These are phyloP conservation scores for Gari tellinella DNA, from an alignment of 2,888 invertebrate species.

Conservation along the genomic window DNA sequence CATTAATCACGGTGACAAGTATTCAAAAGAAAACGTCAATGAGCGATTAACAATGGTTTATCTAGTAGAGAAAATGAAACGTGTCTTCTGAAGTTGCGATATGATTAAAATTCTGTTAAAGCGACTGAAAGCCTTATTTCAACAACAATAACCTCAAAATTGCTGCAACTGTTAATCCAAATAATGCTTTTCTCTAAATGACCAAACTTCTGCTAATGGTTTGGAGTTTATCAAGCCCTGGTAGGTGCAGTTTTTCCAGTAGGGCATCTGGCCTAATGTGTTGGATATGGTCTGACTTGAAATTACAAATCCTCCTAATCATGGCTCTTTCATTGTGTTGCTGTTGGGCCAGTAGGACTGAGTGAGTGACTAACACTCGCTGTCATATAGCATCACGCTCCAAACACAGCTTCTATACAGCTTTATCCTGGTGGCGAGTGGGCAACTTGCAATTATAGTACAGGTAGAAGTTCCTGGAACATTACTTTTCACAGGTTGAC, in stretches of 20 bases:
- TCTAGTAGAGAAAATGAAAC: no score
- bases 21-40: no score
- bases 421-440: background rate
- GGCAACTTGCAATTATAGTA: background rate
- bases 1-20: no score
- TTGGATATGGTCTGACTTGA: conserved; percentile 11
- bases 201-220: background rate
- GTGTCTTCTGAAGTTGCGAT: no score
- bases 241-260: conserved; percentile 1
- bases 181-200: background rate
- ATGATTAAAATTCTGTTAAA: no score
- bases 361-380: conserved; percentile 1
- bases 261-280: conserved; percentile 3
- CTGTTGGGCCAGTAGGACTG: background rate
- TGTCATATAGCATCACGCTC: conserved; percentile 1
- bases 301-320: conserved; percentile 8
- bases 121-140: no score
- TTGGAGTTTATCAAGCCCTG: background rate
- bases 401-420: background rate
- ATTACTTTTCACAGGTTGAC: background rate
- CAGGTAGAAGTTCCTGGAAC: background rate
- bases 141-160: background rate
- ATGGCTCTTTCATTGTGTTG: background rate
- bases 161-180: background rate
- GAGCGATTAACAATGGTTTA: no score